Conservation (phyloP, 2,888 invertebrate species). For the Chromoteleia sp. region DNA sequence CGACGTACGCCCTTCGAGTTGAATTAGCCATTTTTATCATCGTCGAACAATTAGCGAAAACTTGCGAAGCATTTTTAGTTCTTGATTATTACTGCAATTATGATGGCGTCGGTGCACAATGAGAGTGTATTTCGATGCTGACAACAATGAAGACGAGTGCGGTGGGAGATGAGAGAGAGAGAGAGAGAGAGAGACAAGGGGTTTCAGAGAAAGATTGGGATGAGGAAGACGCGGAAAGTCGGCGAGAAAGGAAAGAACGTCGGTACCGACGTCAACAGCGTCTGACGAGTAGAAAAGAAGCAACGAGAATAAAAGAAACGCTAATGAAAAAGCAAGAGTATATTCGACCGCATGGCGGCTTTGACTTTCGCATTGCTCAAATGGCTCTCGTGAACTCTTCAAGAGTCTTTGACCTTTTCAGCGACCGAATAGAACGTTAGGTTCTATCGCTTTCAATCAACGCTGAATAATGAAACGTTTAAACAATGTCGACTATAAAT, state of each 20-base stretch:
- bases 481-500: slow-evolving; percentile 67
- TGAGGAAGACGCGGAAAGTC: slow-evolving; percentile 67
- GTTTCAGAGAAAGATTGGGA: slow-evolving; percentile 60
- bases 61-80: slow-evolving; percentile 50
- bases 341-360: slow-evolving; percentile 71
- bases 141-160: slow-evolving; percentile 76
- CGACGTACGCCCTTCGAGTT: slow-evolving; percentile 2
- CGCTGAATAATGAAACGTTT: slow-evolving; percentile 66
- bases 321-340: slow-evolving; percentile 74
- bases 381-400: slow-evolving; percentile 70
- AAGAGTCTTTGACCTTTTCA: slow-evolving; percentile 72
- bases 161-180: slow-evolving; percentile 65
- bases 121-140: slow-evolving; percentile 75
- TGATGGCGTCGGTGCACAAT: slow-evolving; percentile 81
- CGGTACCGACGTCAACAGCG: slow-evolving; percentile 67
- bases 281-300: slow-evolving; percentile 72
- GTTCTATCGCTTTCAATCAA: slow-evolving; percentile 68
- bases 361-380: slow-evolving; percentile 71
- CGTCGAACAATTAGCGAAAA: slow-evolving; percentile 46
- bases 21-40: slow-evolving; percentile 37
- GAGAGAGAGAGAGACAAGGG: slow-evolving; percentile 57
- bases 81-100: slow-evolving; percentile 84
- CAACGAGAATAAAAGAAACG: slow-evolving; percentile 73
- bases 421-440: slow-evolving; percentile 67
- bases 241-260: slow-evolving; percentile 67